Evolutionary conservation across 2,797 vertebrate genomes (phyloP), one percentile per base, ranked within the genome.

Genomic region (Hylomyscus alleni): DNA sequence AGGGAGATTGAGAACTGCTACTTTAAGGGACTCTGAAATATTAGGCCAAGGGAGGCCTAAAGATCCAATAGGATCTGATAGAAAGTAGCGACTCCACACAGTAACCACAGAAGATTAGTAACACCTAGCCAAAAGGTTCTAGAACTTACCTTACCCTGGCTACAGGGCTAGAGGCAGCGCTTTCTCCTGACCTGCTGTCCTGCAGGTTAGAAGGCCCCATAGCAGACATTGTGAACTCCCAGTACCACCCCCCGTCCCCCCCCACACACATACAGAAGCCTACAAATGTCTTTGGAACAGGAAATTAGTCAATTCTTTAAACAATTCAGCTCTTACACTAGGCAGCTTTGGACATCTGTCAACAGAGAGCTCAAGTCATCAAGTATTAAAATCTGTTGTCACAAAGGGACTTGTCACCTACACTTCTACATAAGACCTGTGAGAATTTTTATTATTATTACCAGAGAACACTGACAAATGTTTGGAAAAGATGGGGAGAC

Each of bases 281-380:
- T 97, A 65, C 93, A 96, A 94, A 95, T 95, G 73, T 93, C 83
- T 76, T 95, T 73, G 88, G 65, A 93, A 97, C 54, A 14, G 52
- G 97, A 94, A 60, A 96, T 67, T 83, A 96, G 86, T 96, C 37
- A 97, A 97, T 72, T 89, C 85, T 65, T 97, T 97, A 65, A 94
- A 96, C 88, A 82, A 54, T 62, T 95, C 89, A 96, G 72, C 52
- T 97, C 26, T 96, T 94, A 95, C 3, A 87, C 77, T 97, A 94
- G 92, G 94, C 96, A 96, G 85, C 75, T 95, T 90, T 95, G 93
- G 97, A 97, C 92, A 98, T 80, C 93, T 96, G 80, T 98, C 96
- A 96, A 58, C 54, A 97, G 93, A 87, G 98, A 98, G 95, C 29
- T 4, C 1, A 92, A 97, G 78, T 80, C 93, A 95, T 88, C 91